Percentiles rank a stretch among this genome's conserved stretches.
Evolutionary conservation across 2,113 vertebrate species (phyloP).

Genomic region (Indicator maculatus): DNA sequence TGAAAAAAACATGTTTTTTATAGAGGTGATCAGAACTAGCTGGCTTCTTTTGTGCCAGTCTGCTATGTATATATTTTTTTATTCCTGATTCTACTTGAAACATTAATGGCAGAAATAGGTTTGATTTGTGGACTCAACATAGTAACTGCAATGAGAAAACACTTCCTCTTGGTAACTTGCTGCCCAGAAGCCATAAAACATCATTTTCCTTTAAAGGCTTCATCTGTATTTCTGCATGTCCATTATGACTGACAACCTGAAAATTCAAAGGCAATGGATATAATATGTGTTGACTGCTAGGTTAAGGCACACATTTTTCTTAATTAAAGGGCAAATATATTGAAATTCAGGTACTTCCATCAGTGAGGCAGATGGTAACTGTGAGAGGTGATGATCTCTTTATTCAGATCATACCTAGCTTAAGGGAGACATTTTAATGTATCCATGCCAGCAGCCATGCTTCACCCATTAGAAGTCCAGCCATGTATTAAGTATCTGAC

Average conservation of each 20-base stretch:
- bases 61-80: not conserved
- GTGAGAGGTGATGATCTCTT: not conserved
- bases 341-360: conserved; percentile 15
- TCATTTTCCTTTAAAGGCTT: conserved; percentile 26
- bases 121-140: not conserved
- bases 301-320: not conserved
- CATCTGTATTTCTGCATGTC: not conserved
- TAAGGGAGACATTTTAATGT: not conserved
- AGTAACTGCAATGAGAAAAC: not conserved
- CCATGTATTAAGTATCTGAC: not conserved
- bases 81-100: not conserved
- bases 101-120: not conserved
- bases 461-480: not conserved
- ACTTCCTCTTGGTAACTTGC: conserved; percentile 2
- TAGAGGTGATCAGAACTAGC: not conserved
- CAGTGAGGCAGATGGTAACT: not conserved
- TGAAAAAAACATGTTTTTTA: not conserved
- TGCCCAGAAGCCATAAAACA: not conserved
- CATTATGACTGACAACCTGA: conserved; percentile 4
- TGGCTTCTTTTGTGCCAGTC: not conserved
- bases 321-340: not conserved
- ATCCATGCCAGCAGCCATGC: not conserved
- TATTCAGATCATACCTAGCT: not conserved
- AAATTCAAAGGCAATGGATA: conserved; percentile 19
- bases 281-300: not conserved